phyloP scores from a whole-genome alignment of 2,888 invertebrate species.

The Stomorhina lunata region DNA sequence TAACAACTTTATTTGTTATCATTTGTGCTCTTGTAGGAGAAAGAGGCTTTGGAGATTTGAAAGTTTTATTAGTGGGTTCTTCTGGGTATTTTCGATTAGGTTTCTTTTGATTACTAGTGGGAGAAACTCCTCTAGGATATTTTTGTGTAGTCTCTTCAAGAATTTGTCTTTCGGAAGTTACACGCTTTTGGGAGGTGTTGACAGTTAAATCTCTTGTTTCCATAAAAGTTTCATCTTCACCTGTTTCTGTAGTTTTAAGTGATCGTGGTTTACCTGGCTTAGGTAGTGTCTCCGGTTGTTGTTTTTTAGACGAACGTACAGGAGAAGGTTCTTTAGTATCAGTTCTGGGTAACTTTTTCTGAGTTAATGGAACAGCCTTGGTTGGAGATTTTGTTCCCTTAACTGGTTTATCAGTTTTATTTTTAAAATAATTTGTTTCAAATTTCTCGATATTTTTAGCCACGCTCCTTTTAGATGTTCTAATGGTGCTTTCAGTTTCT shows the following conservation, averaged over 20 bases:
- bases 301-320: neutral
- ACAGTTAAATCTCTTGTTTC: neutral
- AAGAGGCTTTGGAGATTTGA: neutral
- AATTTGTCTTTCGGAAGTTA: neutral
- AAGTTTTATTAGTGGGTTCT: neutral
- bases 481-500: neutral
- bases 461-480: slow-evolving; percentile 22
- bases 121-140: neutral
- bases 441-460: slow-evolving; percentile 44
- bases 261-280: neutral
- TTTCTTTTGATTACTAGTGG: neutral
- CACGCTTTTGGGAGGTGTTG: neutral
- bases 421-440: slow-evolving; percentile 14
- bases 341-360: neutral
- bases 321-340: neutral
- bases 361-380: neutral
- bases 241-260: neutral
- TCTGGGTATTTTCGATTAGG: neutral
- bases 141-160: neutral
- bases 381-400: neutral
- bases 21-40: slow-evolving; percentile 7
- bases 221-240: neutral
- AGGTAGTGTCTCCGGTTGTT: neutral
- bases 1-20: no score
- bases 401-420: slow-evolving; percentile 9